Base-by-base conservation (phyloP, 1,140 invertebrate species). In the Schlechtendalia chinensis region DNA sequence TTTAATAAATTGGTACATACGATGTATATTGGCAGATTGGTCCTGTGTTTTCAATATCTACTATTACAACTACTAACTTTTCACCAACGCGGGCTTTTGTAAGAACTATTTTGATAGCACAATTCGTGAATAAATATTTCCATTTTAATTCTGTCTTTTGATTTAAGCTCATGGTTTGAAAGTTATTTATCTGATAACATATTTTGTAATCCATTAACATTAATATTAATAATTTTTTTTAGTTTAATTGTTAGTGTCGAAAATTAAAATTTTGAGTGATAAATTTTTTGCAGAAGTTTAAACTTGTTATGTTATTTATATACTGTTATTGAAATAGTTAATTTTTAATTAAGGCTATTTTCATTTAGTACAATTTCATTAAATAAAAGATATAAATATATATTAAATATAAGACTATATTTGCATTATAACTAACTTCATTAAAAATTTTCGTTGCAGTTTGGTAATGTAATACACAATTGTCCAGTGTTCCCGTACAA, bases 401-500 rank as follows among this genome's bases (percentile, higher is more conserved):
- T 39, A 8, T 39, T 39, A 39, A 39, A 4, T 39, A 3, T 8
- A 4, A 39, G 3, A 39, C 8, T 8, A 4, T 39, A 39, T 67
- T 67, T 22, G 0, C 6, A 54, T 56, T n/a, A 29, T 24, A n/a
- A 75, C 12, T 75, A 22, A 81, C 47, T n/a, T 47, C n/a, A 16
- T 83, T 82, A 61, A 88, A 83, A 5, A 88, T 82, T 24, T 83
- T 84, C 82, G 88, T 87, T 0, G 89, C 88, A 39, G 84, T 83
- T 5, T 81, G 81, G 54, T 86, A 86, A 77, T 83, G 86, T 5
- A 90, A 83, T 58, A 87, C 84, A 67, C 87, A 85, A 71, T 88
- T 87, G 0, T 84, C 50, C n/a, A 90, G 81, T n/a, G 86, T 87
- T 5, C 88, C 89, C 22, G 89, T 89, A 39, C 89, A 88, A 85